A percentile compares a stretch with the other conserved stretches of the same genome.
Evolutionary conservation across 2,888 invertebrate genomes (phyloP).

Genomic region (Chloroclystis v-ata): DNA sequence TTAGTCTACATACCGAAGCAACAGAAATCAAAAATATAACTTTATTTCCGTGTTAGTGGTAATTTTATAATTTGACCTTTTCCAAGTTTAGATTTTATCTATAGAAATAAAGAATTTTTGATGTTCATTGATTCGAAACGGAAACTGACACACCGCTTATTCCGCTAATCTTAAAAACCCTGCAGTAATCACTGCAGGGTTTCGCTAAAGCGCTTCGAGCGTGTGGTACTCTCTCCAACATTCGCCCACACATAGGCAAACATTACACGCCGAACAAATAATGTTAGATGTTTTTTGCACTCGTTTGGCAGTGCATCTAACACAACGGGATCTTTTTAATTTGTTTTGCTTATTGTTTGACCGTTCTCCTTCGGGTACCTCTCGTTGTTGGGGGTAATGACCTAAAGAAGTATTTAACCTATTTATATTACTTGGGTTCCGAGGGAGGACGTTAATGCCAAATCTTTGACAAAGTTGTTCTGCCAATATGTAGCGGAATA

Average conservation of each 20-base stretch:
- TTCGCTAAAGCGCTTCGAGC: constrained; percentile 1
- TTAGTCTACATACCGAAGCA: no score
- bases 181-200: no score
- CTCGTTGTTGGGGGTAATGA: neutral
- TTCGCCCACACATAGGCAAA: constrained; percentile 2
- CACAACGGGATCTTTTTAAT: neutral
- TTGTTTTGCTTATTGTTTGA: neutral
- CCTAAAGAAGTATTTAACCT: neutral
- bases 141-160: neutral
- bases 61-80: no score
- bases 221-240: constrained; percentile 2
- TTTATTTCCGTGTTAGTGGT: no score
- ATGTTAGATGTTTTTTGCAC: neutral
- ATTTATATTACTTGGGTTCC: neutral
- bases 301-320: neutral
- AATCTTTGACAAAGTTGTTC: neutral
- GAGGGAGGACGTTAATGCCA: neutral
- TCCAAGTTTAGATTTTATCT: no score
- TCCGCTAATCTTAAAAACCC: no score
- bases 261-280: constrained; percentile 2
- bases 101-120: neutral
- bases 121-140: neutral
- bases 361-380: neutral
- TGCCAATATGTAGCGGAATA: neutral
- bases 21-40: no score